phyloP scores from a whole-genome alignment of 1,140 invertebrate genomes.

The Trachelipus rathkii region DNA sequence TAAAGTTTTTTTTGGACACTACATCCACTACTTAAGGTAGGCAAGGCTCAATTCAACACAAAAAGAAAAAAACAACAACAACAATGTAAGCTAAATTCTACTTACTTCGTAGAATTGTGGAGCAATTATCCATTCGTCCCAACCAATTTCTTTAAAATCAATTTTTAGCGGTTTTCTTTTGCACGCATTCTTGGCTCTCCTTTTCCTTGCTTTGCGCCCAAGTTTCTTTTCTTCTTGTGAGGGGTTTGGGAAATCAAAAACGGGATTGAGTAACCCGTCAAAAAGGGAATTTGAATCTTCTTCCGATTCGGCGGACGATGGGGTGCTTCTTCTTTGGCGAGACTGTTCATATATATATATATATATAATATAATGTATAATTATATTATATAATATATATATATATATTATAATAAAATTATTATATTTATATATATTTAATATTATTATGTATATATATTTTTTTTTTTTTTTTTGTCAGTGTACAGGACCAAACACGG shows the following conservation, averaged over 20 bases:
- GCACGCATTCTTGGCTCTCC: constrained; percentile 54
- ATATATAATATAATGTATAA: too few species aligned
- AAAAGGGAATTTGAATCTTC: neutral
- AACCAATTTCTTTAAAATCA: constrained; percentile 61
- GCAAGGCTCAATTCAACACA: too few species aligned
- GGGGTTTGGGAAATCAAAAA: neutral
- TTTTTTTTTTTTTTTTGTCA: too few species aligned
- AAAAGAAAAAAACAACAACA: constrained; percentile 32
- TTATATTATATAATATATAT: too few species aligned
- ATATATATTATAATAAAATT: too few species aligned
- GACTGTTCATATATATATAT: too few species aligned
- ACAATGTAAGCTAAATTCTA: constrained; percentile 17
- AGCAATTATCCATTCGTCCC: constrained; percentile 63
- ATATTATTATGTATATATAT: too few species aligned
- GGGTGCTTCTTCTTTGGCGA: neutral
- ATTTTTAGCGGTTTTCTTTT: constrained; percentile 58
- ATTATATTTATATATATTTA: too few species aligned
- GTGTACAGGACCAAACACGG: too few species aligned
- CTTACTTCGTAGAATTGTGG: constrained; percentile 60
- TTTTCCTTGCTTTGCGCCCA: constrained; percentile 34
- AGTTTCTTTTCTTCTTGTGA: constrained; percentile 6
- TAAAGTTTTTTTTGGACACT: too few species aligned
- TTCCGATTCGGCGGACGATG: neutral
- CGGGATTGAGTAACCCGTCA: neutral
- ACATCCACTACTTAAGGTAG: too few species aligned